These are phyloP conservation scores for Thamnaconus septentrionalis DNA, from an alignment of 2,113 vertebrate genomes.

Conservation along the genomic window DNA sequence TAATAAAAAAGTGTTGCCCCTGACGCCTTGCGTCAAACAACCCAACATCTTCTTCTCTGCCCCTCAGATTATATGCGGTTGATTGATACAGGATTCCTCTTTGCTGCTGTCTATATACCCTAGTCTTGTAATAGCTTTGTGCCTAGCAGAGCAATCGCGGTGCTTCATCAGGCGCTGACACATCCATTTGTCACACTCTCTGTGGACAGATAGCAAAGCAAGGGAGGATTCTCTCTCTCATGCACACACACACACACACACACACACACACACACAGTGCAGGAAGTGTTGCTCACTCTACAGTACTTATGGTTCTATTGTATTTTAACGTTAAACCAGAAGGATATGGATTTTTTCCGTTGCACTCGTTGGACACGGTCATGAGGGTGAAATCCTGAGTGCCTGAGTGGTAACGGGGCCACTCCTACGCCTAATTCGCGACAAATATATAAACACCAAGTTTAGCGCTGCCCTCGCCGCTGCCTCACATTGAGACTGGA, in stretches of 20 bases:
- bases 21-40: constrained; percentile 45
- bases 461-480: no score
- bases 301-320: constrained; percentile 38
- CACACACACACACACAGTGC: not conserved
- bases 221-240: constrained; percentile 24
- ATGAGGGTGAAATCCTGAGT: not conserved
- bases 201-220: constrained; percentile 65
- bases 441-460: no score
- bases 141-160: constrained; percentile 68
- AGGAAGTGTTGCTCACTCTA: constrained; percentile 24
- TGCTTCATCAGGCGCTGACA: constrained; percentile 73
- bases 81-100: constrained; percentile 74
- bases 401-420: not conserved
- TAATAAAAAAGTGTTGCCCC: not conserved
- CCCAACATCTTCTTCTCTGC: constrained; percentile 56
- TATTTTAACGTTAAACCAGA: constrained; percentile 39
- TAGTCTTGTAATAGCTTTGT: constrained; percentile 71
- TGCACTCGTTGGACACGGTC: constrained; percentile 40
- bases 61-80: constrained; percentile 61
- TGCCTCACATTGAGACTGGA: no score
- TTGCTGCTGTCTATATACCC: constrained; percentile 57
- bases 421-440: no score
- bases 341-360: constrained; percentile 31
- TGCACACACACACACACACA: constrained; percentile 22
- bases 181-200: constrained; percentile 73